These are phyloP conservation scores for Synanceia verrucosa DNA, from an alignment of 2,797 vertebrate species.

Conservation along the genomic window DNA sequence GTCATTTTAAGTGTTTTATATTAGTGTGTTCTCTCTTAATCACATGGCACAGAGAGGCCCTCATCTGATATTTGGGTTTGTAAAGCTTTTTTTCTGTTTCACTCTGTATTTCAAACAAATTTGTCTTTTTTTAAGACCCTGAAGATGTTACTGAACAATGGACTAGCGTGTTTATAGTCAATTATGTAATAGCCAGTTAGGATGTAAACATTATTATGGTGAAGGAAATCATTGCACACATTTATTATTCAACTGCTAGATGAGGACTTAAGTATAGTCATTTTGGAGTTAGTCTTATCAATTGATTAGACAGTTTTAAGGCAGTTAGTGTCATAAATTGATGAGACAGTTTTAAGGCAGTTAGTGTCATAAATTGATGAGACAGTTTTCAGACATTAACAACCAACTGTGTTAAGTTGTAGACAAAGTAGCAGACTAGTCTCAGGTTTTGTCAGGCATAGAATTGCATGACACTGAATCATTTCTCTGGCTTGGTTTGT, in stretches of 20 bases:
- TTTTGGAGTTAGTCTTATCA: constrained; percentile 20
- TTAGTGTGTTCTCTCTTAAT: constrained; percentile 77
- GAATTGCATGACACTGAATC: constrained; percentile 59
- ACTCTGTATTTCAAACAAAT: constrained; percentile 48
- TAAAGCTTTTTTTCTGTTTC: constrained; percentile 69
- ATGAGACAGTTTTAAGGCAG: not conserved
- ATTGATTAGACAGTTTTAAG: not conserved
- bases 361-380: not conserved
- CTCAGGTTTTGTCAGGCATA: constrained; percentile 52
- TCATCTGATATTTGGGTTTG: constrained; percentile 74
- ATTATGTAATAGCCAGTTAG: constrained; percentile 30
- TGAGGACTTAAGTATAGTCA: not conserved
- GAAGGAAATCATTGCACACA: not conserved
- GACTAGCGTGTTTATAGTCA: constrained; percentile 29
- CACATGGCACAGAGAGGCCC: constrained; percentile 75
- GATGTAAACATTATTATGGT: constrained; percentile 8
- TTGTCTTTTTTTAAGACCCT: constrained; percentile 27
- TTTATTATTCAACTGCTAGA: constrained; percentile 35
- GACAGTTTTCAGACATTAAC: not conserved
- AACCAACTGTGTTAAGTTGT: constrained; percentile 19
- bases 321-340: constrained; percentile 8
- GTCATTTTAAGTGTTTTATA: constrained; percentile 69
- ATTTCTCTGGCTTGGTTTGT: constrained; percentile 68
- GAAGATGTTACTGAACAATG: constrained; percentile 47
- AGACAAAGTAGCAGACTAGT: constrained; percentile 38